Conservation (phyloP, 2,888 invertebrate genomes). For the Polyploca ridens region DNA sequence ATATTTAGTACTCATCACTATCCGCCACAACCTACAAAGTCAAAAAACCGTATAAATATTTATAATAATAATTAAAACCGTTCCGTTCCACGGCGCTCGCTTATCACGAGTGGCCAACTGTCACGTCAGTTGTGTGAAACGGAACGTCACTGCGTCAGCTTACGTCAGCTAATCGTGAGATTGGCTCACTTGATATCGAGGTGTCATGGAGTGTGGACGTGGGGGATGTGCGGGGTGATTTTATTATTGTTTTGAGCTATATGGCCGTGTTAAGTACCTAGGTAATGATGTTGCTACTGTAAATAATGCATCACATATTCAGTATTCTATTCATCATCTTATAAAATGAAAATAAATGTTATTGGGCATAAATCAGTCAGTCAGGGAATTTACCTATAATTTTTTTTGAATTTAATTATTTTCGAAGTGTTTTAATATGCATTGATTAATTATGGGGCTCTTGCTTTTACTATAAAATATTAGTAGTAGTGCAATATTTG, state of each 20-base stretch:
- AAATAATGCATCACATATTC: too few relatives aligned
- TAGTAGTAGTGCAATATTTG: too few relatives aligned
- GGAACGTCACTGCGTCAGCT: slow-evolving; percentile 52
- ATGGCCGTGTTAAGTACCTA: not conserved
- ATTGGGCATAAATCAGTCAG: too few relatives aligned
- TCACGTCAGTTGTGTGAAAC: slow-evolving; percentile 76
- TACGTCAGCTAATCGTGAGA: slow-evolving; percentile 60
- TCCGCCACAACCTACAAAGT: not conserved
- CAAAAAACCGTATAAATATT: not conserved
- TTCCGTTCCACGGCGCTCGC: slow-evolving; percentile 39
- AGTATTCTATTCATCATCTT: too few relatives aligned
- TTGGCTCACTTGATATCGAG: slow-evolving; percentile 65
- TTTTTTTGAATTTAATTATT: too few relatives aligned
- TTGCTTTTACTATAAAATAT: too few relatives aligned
- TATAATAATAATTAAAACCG: slow-evolving; percentile 32
- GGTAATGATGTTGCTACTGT: too few relatives aligned
- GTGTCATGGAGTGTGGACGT: slow-evolving; percentile 51
- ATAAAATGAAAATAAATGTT: too few relatives aligned
- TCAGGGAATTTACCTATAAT: too few relatives aligned
- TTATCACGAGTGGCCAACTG: slow-evolving; percentile 68
- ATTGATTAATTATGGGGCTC: too few relatives aligned
- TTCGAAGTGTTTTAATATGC: too few relatives aligned
- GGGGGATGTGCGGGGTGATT: slow-evolving; percentile 32
- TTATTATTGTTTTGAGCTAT: slow-evolving; percentile 18
- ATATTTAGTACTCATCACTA: not conserved